Percentiles rank a stretch among this genome's conserved stretches.
Conservation (phyloP, 2,113 vertebrate species). For the Euleptes europaea region DNA sequence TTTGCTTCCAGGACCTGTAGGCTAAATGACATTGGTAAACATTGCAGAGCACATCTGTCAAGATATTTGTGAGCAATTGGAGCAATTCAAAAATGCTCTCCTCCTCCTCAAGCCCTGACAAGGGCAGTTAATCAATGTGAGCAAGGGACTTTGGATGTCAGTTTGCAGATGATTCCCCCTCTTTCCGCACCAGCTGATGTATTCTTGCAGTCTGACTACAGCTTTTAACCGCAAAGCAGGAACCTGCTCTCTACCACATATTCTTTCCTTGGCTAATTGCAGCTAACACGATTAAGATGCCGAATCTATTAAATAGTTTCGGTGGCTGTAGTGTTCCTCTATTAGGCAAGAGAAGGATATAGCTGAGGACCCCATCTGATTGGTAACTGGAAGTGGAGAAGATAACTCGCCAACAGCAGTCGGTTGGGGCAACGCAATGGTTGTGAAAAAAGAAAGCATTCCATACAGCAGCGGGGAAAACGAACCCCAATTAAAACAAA, state of each 20-base stretch:
- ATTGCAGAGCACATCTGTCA: conserved; percentile 27
- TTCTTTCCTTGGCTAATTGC: conserved; percentile 27
- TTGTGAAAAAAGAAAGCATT: conserved; percentile 15
- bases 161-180: conserved; percentile 35
- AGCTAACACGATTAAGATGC: conserved; percentile 20
- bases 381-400: background rate
- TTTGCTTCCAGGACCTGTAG: background rate
- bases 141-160: conserved; percentile 11
- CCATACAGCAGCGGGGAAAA: background rate
- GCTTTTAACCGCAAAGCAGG: conserved; percentile 30
- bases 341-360: background rate
- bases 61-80: conserved; percentile 29
- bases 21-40: conserved; percentile 30
- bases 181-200: conserved; percentile 40
- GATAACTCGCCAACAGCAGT: background rate
- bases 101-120: conserved; percentile 28
- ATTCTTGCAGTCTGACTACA: conserved; percentile 17
- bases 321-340: background rate
- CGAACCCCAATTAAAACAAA: background rate
- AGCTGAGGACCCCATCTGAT: background rate
- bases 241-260: conserved; percentile 24
- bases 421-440: background rate
- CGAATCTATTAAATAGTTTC: conserved; percentile 1
- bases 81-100: conserved; percentile 32
- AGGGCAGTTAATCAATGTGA: conserved; percentile 36